Conservation (phyloP, 2,888 invertebrate genomes). For the Lutraria lutraria region DNA sequence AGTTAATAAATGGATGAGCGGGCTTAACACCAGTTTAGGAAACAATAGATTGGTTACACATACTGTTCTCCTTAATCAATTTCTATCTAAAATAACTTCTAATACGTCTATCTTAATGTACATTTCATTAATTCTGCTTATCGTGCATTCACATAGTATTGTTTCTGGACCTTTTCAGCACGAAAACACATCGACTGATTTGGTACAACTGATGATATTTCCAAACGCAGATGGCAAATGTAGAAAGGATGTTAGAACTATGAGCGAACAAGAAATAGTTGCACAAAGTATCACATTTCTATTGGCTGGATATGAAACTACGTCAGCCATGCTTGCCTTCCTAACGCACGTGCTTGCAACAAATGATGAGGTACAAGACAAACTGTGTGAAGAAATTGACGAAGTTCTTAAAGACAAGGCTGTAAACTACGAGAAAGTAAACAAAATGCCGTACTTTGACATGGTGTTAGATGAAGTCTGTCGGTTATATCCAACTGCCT, state of each 20-base stretch:
- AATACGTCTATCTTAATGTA: too few species aligned
- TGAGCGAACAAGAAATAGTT: conserved; percentile 83
- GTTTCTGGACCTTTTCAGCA: conserved; percentile 66
- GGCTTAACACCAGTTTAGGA: too few species aligned
- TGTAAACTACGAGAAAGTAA: conserved; percentile 84
- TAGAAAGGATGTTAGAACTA: conserved; percentile 47
- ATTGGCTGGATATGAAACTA: conserved; percentile 89
- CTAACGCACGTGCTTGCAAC: conserved; percentile 87
- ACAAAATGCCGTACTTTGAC: conserved; percentile 85
- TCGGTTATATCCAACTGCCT: conserved; percentile 86
- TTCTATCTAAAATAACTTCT: too few species aligned
- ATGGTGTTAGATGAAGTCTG: conserved; percentile 87
- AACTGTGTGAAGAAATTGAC: conserved; percentile 86
- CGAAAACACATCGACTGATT: conserved; percentile 80
- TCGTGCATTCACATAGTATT: background rate
- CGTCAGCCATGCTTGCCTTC: conserved; percentile 87
- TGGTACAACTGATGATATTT: conserved; percentile 87
- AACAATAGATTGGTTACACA: too few species aligned
- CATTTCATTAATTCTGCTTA: too few species aligned
- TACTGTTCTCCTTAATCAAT: too few species aligned
- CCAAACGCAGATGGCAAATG: conserved; percentile 62
- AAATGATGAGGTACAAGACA: conserved; percentile 87
- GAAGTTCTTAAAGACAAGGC: conserved; percentile 76
- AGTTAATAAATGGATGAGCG: too few species aligned
- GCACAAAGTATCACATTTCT: conserved; percentile 87